Percentiles rank a stretch among this genome's conserved stretches.
Evolutionary conservation across 2,888 invertebrate genomes (phyloP).

Genomic region (Myathropa florea): DNA sequence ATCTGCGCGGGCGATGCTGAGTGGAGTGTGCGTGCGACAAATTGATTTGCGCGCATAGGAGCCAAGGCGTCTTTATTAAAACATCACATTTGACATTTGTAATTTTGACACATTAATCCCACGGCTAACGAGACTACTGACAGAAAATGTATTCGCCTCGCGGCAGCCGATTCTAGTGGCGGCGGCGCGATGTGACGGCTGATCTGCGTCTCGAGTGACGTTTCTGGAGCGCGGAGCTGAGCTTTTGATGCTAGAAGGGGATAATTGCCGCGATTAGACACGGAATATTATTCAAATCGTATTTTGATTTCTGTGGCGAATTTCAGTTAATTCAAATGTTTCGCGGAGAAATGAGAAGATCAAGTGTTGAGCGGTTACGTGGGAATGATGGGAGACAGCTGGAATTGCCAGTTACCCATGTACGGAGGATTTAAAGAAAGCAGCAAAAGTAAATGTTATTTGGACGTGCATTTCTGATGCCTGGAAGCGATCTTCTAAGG

Average conservation of each 20-base stretch:
- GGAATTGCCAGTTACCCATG: too few relatives aligned
- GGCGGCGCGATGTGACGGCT: slow-evolving; percentile 26
- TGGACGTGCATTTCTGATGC: too few relatives aligned
- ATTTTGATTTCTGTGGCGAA: slow-evolving; percentile 51
- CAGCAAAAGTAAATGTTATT: too few relatives aligned
- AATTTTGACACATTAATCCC: slow-evolving; percentile 66
- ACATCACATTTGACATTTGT: slow-evolving; percentile 61
- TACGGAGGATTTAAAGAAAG: too few relatives aligned
- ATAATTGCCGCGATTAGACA: slow-evolving; percentile 52
- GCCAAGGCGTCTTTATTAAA: slow-evolving; percentile 57
- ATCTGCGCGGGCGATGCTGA: slow-evolving; percentile 40
- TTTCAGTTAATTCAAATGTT: slow-evolving; percentile 43
- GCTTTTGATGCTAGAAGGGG: slow-evolving; percentile 15
- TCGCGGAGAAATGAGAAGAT: neutral
- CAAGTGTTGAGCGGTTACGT: too few relatives aligned
- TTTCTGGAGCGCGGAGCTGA: slow-evolving; percentile 44
- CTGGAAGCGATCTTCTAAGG: too few relatives aligned
- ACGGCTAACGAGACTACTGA: slow-evolving; percentile 34
- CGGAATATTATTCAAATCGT: slow-evolving; percentile 31
- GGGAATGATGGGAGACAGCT: too few relatives aligned
- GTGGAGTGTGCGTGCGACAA: slow-evolving; percentile 53
- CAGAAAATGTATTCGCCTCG: slow-evolving; percentile 3
- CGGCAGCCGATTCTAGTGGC: neutral
- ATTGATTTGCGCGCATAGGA: slow-evolving; percentile 44
- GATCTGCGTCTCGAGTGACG: slow-evolving; percentile 41